Base-by-base conservation (phyloP, 2,113 vertebrate genomes). In the Hippocampus abdominalis region DNA sequence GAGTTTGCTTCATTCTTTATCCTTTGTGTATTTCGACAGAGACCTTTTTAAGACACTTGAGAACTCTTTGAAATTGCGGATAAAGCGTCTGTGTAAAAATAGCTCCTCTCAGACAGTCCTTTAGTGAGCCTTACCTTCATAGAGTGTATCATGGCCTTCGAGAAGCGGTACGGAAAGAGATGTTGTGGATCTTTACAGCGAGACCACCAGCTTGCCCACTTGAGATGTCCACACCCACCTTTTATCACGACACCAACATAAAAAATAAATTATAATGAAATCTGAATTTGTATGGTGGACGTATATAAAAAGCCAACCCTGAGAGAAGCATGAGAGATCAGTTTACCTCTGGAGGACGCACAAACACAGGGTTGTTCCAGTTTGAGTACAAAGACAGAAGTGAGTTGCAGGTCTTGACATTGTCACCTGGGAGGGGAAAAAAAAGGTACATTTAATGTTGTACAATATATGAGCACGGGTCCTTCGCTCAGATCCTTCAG, bases 291-390 rank as follows among this genome's bases (percentile, higher is more conserved):
- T 10, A 61, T 39, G 15, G 40, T 42, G 16, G 13, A 57, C 4
- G 56, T 3, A 7, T 42, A 25, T 25, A 23, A 25, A 56, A 56
- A 49, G 48, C 16, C 27, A 60, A 36, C 20, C 16, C 7, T 32
- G 29, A n/a, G 18, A 18, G 8, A 18, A 60, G 32, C 66, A 39
- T 6, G 32, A 44, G 42, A 44, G 10, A 15, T 32, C 18, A 5
- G 1, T 87, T 90, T 89, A 96, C 97, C 91, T 88, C 82, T 63
- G 95, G 94, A 70, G 88, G 93, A 48, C 89, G 91, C 66, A 93
- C 87, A 90, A 98, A 99, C 75, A 99, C 94, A 13, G 97, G 97
- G 87, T 99, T 99, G 64, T 93, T 86, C 97, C 97, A 99, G 72
- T 95, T 91, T 27, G 94, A 93, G 88, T 96, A 93, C 75, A 96